Evolutionary conservation across 2,888 invertebrate genomes (phyloP), one percentile per base, ranked within the genome.

Genomic region (Cephus sareptanus): DNA sequence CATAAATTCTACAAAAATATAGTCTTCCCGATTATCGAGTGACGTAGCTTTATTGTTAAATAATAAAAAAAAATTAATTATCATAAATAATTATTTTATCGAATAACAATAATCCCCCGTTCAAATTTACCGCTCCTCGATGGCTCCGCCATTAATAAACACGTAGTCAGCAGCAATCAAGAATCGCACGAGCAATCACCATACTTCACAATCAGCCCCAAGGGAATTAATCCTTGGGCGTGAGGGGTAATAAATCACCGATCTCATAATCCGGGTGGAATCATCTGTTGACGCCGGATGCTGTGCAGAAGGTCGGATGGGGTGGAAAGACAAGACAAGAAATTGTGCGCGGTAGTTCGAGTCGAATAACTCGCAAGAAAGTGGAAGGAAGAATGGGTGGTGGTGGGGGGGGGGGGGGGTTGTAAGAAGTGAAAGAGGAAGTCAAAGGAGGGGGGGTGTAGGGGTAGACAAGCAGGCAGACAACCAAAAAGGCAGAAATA

Each of bases 181-280:
- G 40, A 40, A 40, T 40, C 40, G 40, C 40, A 40, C 40, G 40
- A 40, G 40, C 75, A 75, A 76, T 69, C 78, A 79, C 74, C 78
- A 77, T 80, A 76, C 77, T 76, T 79, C 77, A 77, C 77, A 77
- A 77, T 77, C 68, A 77, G 40, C 40, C 40, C 40, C 40, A 15
- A 77, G 74, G 74, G 74, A 74, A 77, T 77, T 74, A 69, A 77
- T 35, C 69, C 73, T 31, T 68, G 68, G 74, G 77, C 68, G 77
- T 68, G 68, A 77, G 74, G 74, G 74, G 77, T 70, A 71, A 77
- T 77, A 77, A 77, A 77, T 77, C 77, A 77, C 74, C 74, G 70
- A 77, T 77, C 77, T 75, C 75, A 71, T 77, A 75, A 77, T 77
- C 77, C 74, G 74, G 77, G 70, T 71, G 75, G 40, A 77, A 77